A percentile compares a stretch with the other conserved stretches of the same genome.
These are phyloP conservation scores for Calcarius lapponicus DNA, from an alignment of 2,797 vertebrate species.

Conservation along the genomic window DNA sequence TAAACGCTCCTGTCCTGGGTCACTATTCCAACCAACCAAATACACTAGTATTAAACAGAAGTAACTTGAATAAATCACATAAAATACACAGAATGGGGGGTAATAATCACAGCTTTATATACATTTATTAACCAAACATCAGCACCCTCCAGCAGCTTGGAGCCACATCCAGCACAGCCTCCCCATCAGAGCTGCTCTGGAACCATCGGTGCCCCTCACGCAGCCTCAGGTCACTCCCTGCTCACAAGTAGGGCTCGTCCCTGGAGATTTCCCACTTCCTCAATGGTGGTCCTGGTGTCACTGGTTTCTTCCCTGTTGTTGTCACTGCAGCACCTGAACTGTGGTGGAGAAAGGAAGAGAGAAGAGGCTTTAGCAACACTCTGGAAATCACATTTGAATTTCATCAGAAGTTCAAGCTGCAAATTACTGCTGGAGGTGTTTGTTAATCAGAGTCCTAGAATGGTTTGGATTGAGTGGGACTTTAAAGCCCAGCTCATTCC, in stretches of 20 bases:
- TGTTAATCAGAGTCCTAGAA: neutral
- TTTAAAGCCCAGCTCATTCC: neutral
- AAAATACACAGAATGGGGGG: accelerated
- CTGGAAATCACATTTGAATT: neutral
- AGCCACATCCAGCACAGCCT: neutral
- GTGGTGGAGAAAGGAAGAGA: neutral
- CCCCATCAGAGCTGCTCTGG: neutral
- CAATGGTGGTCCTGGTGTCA: constrained; percentile 79
- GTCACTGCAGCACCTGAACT: constrained; percentile 73
- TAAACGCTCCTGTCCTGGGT: neutral
- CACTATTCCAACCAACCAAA: neutral
- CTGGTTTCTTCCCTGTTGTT: constrained; percentile 76
- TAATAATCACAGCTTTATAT: neutral
- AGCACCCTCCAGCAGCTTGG: neutral
- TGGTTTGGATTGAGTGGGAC: neutral
- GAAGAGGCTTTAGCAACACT: neutral
- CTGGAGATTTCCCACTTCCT: constrained; percentile 83
- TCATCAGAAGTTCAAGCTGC: neutral
- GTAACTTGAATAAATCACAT: neutral
- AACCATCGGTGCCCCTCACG: accelerated
- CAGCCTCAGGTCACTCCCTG: neutral
- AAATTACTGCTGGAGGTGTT: neutral
- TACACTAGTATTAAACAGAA: neutral
- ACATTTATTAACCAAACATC: constrained; percentile 21
- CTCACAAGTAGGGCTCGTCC: constrained; percentile 88